Conservation (phyloP, 2,888 invertebrate species). For the Octonoba sinensis region DNA sequence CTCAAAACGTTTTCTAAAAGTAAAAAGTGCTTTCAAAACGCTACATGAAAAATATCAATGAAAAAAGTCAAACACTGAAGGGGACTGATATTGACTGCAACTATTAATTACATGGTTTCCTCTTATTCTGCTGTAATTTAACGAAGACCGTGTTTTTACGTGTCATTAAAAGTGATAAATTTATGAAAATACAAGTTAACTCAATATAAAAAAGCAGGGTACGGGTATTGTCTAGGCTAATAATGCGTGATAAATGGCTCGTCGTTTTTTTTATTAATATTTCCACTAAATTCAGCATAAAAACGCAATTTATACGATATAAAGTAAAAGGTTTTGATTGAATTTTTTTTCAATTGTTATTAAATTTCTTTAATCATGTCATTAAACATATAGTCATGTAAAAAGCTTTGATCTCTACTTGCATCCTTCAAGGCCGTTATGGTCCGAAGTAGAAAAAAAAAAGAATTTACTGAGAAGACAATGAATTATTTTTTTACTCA, state of each 20-base stretch:
- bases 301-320: conserved; percentile 8
- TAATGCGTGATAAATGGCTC: conserved; percentile 52
- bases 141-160: conserved; percentile 51
- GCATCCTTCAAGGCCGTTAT: no score
- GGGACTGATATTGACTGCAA: conserved; percentile 44
- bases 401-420: no score
- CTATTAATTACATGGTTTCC: conserved; percentile 48
- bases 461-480: no score
- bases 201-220: conserved; percentile 25
- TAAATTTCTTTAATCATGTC: no score
- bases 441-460: no score
- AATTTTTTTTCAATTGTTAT: no score
- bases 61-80: conserved; percentile 19
- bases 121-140: conserved; percentile 49
- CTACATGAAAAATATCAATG: conserved; percentile 12
- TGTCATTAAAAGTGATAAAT: conserved; percentile 61
- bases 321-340: no score
- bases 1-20: no score
- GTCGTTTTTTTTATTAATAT: conserved; percentile 29
- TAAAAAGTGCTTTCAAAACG: conserved; percentile 6
- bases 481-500: no score
- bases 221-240: conserved; percentile 25
- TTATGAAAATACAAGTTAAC: conserved; percentile 42
- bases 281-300: conserved; percentile 36
- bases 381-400: no score